phyloP scores from a whole-genome alignment of 2,797 vertebrate species.

The Sebastes matsubarae region DNA sequence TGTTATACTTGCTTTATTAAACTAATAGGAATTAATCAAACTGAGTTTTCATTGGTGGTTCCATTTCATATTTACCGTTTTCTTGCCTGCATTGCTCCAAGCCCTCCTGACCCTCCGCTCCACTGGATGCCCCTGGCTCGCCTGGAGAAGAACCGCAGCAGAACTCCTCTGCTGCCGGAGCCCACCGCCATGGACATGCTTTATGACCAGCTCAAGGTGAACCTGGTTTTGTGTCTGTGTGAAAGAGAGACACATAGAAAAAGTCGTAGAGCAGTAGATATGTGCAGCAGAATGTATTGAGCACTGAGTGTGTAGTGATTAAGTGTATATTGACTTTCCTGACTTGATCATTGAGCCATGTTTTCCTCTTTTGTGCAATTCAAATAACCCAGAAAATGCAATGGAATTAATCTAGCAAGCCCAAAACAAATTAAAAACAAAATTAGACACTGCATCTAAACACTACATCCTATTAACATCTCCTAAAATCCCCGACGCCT shows the following conservation, averaged over 20 bases:
- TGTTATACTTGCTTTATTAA: neutral
- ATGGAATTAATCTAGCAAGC: neutral
- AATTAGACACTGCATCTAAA: neutral
- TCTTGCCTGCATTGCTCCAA: slow-evolving; percentile 10
- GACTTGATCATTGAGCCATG: slow-evolving; percentile 5
- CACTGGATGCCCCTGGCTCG: slow-evolving; percentile 79
- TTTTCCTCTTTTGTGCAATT: slow-evolving; percentile 9
- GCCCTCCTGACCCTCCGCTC: slow-evolving; percentile 71
- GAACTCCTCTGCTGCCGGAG: slow-evolving; percentile 76
- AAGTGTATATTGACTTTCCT: slow-evolving; percentile 23
- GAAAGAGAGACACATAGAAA: neutral
- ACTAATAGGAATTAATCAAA: neutral
- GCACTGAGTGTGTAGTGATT: neutral
- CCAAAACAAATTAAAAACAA: slow-evolving; percentile 18
- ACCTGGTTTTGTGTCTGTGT: slow-evolving; percentile 7
- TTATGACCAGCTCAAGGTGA: slow-evolving; percentile 79
- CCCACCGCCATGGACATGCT: slow-evolving; percentile 83
- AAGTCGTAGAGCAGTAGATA: neutral
- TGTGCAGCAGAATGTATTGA: neutral
- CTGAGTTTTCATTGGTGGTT: neutral
- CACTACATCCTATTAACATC: neutral
- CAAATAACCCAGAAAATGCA: slow-evolving; percentile 2
- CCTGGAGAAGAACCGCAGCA: slow-evolving; percentile 79
- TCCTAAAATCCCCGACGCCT: neutral
- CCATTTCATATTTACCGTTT: neutral